Percentiles rank a stretch among this genome's conserved stretches.
phyloP scores from a whole-genome alignment of 1,140 invertebrate species.

The Macrotrachela quadricornifera region DNA sequence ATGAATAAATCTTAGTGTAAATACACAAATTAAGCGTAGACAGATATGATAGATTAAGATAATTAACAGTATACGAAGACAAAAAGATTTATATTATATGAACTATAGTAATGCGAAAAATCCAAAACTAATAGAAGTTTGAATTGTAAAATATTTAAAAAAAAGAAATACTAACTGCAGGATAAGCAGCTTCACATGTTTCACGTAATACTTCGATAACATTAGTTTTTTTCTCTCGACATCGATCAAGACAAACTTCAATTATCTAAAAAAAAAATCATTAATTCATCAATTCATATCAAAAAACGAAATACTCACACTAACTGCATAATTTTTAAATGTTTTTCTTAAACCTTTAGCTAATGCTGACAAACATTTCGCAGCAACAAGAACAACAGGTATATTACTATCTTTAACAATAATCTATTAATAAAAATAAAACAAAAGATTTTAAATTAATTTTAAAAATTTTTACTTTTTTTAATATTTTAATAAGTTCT shows the following conservation, averaged over 20 bases:
- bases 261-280: conserved; percentile 31
- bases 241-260: conserved; percentile 73
- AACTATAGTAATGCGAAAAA: no score
- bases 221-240: conserved; percentile 85
- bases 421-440: conserved; percentile 15
- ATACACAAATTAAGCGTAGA: no score
- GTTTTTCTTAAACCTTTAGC: conserved; percentile 65
- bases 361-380: conserved; percentile 56
- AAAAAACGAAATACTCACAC: not conserved
- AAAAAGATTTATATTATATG: no score
- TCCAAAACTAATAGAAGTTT: no score
- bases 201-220: conserved; percentile 64
- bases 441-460: conserved; percentile 2
- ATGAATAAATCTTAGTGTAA: no score
- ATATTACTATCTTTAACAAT: conserved; percentile 85
- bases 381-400: conserved; percentile 63
- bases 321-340: conserved; percentile 54
- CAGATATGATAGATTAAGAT: no score
- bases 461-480: conserved; percentile 44
- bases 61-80: no score
- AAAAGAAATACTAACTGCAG: conserved; percentile 26
- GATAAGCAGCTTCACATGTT: conserved; percentile 70
- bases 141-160: no score
- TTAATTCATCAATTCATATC: no score
- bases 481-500: conserved; percentile 60